Conservation (phyloP, 2,113 vertebrate genomes). For the Tenrec ecaudatus region DNA sequence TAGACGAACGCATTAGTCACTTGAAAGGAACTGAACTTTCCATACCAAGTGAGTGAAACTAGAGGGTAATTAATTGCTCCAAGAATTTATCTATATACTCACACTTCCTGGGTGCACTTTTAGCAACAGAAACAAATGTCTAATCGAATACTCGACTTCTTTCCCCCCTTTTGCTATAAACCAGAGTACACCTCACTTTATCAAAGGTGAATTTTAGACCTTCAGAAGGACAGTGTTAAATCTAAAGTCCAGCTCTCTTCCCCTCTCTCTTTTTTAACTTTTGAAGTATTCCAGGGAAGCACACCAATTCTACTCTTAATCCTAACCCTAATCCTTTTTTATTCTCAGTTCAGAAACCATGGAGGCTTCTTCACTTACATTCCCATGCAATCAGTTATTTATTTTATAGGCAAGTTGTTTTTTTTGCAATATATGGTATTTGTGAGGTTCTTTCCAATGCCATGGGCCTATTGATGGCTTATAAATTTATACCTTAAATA, state of each 20-base stretch:
- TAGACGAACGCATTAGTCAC: not conserved
- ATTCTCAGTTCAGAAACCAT: not conserved
- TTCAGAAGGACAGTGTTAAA: not conserved
- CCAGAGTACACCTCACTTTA: not conserved
- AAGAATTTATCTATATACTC: not conserved
- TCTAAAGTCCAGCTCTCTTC: not conserved
- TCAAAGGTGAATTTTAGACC: not conserved
- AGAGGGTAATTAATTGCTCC: not conserved
- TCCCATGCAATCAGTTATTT: not conserved
- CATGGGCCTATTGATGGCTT: not conserved
- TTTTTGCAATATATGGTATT: not conserved
- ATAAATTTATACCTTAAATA: constrained; percentile 20
- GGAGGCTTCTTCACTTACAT: not conserved
- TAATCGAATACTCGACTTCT: not conserved
- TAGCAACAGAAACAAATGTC: not conserved
- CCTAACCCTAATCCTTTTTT: not conserved
- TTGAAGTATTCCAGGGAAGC: not conserved
- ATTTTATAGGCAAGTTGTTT: not conserved
- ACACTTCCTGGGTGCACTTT: not conserved
- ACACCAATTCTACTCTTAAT: not conserved
- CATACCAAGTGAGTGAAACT: not conserved
- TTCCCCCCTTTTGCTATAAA: not conserved
- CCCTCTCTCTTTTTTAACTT: not conserved
- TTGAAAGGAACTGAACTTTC: constrained; percentile 21
- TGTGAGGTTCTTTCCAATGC: constrained; percentile 19